Evolutionary conservation across 2,888 invertebrate species (phyloP), one percentile per base, ranked within the genome.

Genomic region (Venusia cambrica): DNA sequence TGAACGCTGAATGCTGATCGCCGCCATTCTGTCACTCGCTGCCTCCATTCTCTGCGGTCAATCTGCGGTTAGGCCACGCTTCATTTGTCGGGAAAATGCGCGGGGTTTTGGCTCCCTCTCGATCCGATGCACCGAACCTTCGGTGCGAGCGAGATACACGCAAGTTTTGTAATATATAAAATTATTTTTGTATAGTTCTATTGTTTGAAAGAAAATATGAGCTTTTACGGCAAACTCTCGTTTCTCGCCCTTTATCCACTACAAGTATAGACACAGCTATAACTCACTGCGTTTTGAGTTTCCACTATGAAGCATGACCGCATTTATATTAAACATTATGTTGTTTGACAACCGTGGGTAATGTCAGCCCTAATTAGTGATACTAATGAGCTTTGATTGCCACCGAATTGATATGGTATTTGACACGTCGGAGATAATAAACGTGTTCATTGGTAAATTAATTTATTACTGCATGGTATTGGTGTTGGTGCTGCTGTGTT

Each of bases 11-110:
- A 26, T 30, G 33, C 33, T n/a, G n/a, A n/a, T n/a, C 67, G 83
- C 81, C 80, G 87, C 85, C 87, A 87, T 84, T 75, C 85, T 87
- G 83, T 83, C 85, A 85, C 81, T 83, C 78, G 79, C 77, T 83
- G 83, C 85, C 78, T 85, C 83, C 85, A 83, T 81, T 81, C 84
- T 84, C 87, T 87, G 87, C 81, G 87, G 87, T 87, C 85, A 87
- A 87, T 87, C 85, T 88, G 88, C 74, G 88, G 88, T 87, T 75
- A 80, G 69, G 84, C 83, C 87, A 85, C 78, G 85, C 84, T 85
- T 87, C 88, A 87, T 88, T 88, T 88, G 85, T 79, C 78, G 81
- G 79, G 87, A 87, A 88, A 88, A 87, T 85, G 80, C 71, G 70
- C 67, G 66, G 45, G 57, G 46, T 50, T 54, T 60, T 49, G n/a